These are phyloP conservation scores for Mercenaria mercenaria DNA, from an alignment of 1,140 invertebrate genomes.

Conservation along the genomic window DNA sequence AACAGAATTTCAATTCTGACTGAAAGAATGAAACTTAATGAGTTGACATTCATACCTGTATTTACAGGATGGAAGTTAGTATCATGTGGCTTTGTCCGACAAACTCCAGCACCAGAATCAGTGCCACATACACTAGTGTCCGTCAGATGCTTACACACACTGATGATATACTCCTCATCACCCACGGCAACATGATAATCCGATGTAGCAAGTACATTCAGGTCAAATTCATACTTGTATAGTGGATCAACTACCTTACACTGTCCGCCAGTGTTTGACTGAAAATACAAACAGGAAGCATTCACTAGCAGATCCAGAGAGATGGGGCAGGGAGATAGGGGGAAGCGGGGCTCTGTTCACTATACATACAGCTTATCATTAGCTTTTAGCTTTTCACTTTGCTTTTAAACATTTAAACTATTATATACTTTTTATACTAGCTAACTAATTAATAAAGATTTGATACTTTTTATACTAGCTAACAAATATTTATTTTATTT, in stretches of 20 bases:
- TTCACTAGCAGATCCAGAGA: not conserved
- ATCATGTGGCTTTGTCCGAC: slow-evolving; percentile 74
- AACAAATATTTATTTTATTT: no score
- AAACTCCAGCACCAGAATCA: slow-evolving; percentile 71
- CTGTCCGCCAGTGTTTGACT: slow-evolving; percentile 71
- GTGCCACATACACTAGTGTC: slow-evolving; percentile 17
- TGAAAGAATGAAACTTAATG: no score
- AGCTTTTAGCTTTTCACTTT: no score
- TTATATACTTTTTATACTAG: no score
- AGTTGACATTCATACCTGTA: no score
- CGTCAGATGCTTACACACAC: slow-evolving; percentile 77
- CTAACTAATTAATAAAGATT: no score
- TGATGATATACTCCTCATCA: slow-evolving; percentile 75
- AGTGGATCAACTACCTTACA: slow-evolving; percentile 82
- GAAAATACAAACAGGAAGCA: not conserved
- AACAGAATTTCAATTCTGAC: no score
- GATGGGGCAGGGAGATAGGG: not conserved
- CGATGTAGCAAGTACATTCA: slow-evolving; percentile 73
- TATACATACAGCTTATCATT: not conserved
- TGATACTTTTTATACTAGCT: no score
- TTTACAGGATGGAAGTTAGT: slow-evolving; percentile 50
- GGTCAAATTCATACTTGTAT: slow-evolving; percentile 82
- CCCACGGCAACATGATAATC: slow-evolving; percentile 74
- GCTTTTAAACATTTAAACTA: no score
- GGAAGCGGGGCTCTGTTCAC: not conserved